Conservation (phyloP, 2,797 vertebrate genomes). For the Cryptoblepharus egeriae region DNA sequence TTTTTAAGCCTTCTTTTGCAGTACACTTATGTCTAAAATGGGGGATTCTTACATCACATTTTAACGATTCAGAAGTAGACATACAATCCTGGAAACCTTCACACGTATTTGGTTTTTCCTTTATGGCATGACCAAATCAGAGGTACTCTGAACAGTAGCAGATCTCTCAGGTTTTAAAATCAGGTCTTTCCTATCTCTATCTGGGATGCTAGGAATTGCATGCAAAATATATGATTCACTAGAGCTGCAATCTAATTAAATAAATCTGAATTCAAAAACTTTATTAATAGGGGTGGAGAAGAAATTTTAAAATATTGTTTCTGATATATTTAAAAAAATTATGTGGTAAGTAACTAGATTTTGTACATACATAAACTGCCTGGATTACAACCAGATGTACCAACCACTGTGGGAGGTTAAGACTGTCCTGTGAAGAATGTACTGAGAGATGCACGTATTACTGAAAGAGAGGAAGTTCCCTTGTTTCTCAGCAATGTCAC, state of each 20-base stretch:
- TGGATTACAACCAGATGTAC: neutral
- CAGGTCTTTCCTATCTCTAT: too few species aligned
- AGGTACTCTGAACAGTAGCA: too few species aligned
- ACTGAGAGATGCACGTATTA: neutral
- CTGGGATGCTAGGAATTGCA: too few species aligned
- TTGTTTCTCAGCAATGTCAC: neutral
- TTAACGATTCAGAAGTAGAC: neutral
- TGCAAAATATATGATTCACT: too few species aligned
- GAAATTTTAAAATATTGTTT: neutral
- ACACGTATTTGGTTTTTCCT: neutral
- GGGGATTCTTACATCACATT: neutral
- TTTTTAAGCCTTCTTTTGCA: neutral
- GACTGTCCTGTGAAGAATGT: fast-evolving
- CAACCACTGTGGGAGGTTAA: neutral
- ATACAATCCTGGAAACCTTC: neutral
- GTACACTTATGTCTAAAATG: neutral
- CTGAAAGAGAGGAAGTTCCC: neutral
- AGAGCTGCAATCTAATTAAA: neutral
- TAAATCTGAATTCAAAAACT: neutral
- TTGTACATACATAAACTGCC: neutral
- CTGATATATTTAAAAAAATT: neutral
- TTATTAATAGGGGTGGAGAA: neutral
- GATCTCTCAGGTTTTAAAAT: too few species aligned
- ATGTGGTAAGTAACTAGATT: neutral
- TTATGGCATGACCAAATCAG: neutral